Evolutionary conservation across 2,888 invertebrate genomes (phyloP), one percentile per base, ranked within the genome.

Genomic region (Eucriotettix oculatus): DNA sequence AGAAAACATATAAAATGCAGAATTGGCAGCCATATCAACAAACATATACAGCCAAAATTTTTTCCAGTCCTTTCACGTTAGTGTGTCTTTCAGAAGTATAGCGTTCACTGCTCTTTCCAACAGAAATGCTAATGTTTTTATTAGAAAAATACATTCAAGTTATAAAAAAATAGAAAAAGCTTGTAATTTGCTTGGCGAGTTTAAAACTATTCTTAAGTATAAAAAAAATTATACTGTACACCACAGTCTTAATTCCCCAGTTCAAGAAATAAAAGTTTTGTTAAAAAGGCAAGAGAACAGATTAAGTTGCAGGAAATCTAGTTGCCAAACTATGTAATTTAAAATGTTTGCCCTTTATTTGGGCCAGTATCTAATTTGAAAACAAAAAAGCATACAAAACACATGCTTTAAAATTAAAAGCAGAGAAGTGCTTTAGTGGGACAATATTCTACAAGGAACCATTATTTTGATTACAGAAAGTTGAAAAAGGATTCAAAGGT

Each of bases 181-280:
- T 54, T 58, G 53, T 43, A 58, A 29, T 29, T 29, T 29, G 29
- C 29, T 29, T 29, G 29, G 29, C 29, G 29, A 29, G 16, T 58
- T 57, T 54, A 58, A 58, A 17, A 42, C 57, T 59, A 59, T 59
- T 42, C 58, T 57, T 59, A 61, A 59, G 53, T 60, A 29, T 29
- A 29, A 29, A 29, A 61, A 58, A 61, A 61, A 59, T 56, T 60
- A 60, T 61, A 63, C 64, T 64, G 64, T 62, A 64, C 63, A 63
- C 60, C 60, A 59, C 61, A 61, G 61, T 65, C 62, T 64, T 63
- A 63, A 63, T 63, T 65, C 65, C 65, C 65, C 65, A 65, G 65
- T 65, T 65, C 63, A 29, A 29, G 29, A 61, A 65, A 61, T 57
- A 44, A 64, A 62, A 60, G 59, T 56, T n/a, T 43, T 54, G 29